Evolutionary conservation across 2,113 vertebrate species (phyloP).

Genomic region (Saiga tatarica): DNA sequence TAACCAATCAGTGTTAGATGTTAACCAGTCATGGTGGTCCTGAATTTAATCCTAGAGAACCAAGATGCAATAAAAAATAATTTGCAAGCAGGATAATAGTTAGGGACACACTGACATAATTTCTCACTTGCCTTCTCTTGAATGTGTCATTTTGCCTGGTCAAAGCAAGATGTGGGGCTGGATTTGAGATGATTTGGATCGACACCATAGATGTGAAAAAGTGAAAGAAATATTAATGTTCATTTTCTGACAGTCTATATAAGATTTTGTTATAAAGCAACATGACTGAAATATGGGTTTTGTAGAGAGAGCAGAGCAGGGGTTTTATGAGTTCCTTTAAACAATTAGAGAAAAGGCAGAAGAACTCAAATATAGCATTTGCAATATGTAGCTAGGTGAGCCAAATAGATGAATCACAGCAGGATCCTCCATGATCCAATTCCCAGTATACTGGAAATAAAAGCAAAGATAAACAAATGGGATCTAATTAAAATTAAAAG

Average conservation of each 20-base stretch:
- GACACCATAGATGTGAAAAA: not conserved
- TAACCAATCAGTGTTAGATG: not conserved
- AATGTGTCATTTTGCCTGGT: not conserved
- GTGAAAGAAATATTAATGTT: not conserved
- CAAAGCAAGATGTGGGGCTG: not conserved
- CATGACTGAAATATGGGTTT: not conserved
- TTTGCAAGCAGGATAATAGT: not conserved
- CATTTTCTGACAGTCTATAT: not conserved
- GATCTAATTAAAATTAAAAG: too few relatives aligned
- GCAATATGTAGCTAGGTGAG: not conserved
- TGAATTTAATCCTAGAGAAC: constrained; percentile 9
- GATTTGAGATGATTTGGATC: not conserved
- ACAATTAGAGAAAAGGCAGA: not conserved
- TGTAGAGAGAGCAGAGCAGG: not conserved
- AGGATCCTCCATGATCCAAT: too few relatives aligned
- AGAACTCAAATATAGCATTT: not conserved
- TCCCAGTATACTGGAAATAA: too few relatives aligned
- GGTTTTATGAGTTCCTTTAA: not conserved
- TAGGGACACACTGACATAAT: not conserved
- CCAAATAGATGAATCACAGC: not conserved
- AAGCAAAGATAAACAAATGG: too few relatives aligned
- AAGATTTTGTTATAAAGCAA: not conserved
- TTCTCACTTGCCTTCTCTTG: not conserved
- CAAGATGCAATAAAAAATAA: not conserved
- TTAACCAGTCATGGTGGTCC: not conserved